Conservation (phyloP, 2,888 invertebrate genomes). For the Tineola bisselliella region DNA sequence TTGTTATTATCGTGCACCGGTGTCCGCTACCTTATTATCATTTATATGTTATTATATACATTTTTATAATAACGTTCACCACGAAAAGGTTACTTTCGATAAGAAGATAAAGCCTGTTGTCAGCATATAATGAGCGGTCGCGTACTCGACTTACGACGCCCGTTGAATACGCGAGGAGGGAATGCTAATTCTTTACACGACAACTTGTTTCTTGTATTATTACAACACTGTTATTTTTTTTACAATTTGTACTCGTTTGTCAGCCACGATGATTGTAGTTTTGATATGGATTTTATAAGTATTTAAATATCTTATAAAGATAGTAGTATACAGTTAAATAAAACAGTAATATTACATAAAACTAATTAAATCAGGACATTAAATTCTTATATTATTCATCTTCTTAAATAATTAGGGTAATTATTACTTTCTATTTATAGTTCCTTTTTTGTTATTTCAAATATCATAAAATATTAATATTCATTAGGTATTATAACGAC, state of each 20-base stretch:
- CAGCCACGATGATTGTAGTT: slow-evolving; percentile 33
- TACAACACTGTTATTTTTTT: slow-evolving; percentile 40
- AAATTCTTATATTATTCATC: too few species aligned
- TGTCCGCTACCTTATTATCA: slow-evolving; percentile 55
- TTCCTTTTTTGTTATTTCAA: background rate
- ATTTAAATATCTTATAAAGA: background rate
- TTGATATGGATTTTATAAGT: slow-evolving; percentile 23
- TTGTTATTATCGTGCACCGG: slow-evolving; percentile 61
- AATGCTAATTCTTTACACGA: slow-evolving; percentile 39
- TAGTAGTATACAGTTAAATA: background rate
- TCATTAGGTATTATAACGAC: background rate
- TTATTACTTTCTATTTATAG: background rate
- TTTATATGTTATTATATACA: slow-evolving; percentile 60
- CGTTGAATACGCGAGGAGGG: slow-evolving; percentile 26
- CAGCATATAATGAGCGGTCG: slow-evolving; percentile 38
- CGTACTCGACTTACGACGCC: slow-evolving; percentile 18
- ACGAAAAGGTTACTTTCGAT: slow-evolving; percentile 56
- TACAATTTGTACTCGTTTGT: slow-evolving; percentile 56
- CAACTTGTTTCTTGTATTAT: slow-evolving; percentile 37
- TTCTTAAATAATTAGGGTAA: too few species aligned
- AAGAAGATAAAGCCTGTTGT: slow-evolving; percentile 48
- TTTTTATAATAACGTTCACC: slow-evolving; percentile 56
- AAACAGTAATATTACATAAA: too few species aligned
- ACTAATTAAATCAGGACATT: too few species aligned
- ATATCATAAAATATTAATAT: background rate